Conservation (phyloP, 2,888 invertebrate genomes). For the Clusia tigrina region DNA sequence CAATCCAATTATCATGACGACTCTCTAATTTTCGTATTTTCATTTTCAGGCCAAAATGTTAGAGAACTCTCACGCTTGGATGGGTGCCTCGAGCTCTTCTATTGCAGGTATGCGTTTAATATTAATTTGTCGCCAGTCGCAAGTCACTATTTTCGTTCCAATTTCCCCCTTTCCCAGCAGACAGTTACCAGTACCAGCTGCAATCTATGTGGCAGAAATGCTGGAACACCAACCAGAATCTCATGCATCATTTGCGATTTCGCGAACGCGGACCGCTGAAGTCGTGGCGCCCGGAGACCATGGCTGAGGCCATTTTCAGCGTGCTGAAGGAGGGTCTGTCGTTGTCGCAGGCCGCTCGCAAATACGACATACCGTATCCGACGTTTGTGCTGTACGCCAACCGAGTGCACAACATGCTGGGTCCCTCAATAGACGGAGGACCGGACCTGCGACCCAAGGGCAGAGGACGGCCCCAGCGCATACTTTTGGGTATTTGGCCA, state of each 20-base stretch:
- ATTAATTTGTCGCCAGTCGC: neutral
- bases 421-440: constrained; percentile 90
- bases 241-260: constrained; percentile 90
- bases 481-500: constrained; percentile 90
- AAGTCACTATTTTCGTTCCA: neutral
- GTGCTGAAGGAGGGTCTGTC: constrained; percentile 90
- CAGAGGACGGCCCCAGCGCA: constrained; percentile 88
- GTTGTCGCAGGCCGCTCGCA: constrained; percentile 88
- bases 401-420: constrained; percentile 92
- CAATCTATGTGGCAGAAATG: constrained; percentile 97
- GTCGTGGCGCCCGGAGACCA: constrained; percentile 93
- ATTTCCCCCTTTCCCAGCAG: constrained; percentile 65
- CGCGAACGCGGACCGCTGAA: constrained; percentile 91
- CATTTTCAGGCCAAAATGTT: constrained; percentile 86
- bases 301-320: constrained; percentile 94
- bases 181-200: constrained; percentile 94
- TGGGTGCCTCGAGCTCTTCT: constrained; percentile 83
- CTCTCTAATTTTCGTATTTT: constrained; percentile 15
- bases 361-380: constrained; percentile 94
- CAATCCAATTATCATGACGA: constrained; percentile 6
- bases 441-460: constrained; percentile 92
- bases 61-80: constrained; percentile 92
- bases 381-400: constrained; percentile 93
- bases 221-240: constrained; percentile 91
- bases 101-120: constrained; percentile 81